Percentiles rank a stretch among this genome's conserved stretches.
phyloP scores from a whole-genome alignment of 2,113 vertebrate genomes.

The Tragelaphus imberbis region DNA sequence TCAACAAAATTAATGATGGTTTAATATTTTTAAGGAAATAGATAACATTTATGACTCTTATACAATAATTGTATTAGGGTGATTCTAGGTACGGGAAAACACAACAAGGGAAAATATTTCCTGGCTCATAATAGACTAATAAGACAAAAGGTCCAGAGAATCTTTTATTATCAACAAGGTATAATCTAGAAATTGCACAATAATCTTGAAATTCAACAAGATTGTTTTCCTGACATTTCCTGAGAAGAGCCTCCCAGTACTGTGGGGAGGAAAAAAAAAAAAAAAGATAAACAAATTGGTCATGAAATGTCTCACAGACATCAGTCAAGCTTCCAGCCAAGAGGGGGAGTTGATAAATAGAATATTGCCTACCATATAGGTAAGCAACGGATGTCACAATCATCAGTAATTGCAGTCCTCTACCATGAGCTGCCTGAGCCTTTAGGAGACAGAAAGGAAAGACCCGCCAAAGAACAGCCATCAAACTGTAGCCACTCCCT shows the following conservation, averaged over 20 bases:
- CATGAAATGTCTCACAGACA: background rate
- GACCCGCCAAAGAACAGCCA: background rate
- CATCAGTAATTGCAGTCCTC: background rate
- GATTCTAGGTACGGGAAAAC: background rate
- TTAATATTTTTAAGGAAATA: background rate
- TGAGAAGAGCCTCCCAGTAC: background rate
- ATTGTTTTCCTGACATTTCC: background rate
- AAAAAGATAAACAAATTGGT: background rate
- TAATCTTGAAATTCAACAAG: background rate
- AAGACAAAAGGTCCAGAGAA: background rate
- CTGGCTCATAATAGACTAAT: background rate
- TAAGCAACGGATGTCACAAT: background rate
- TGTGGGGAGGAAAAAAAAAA: rapidly evolving
- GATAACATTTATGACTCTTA: background rate
- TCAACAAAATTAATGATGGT: background rate
- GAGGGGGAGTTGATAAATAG: background rate
- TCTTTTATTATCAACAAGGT: background rate
- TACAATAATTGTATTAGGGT: background rate
- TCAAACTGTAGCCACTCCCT: background rate
- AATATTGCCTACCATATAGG: background rate
- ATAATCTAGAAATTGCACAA: background rate
- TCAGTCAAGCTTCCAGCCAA: background rate
- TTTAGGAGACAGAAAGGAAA: background rate
- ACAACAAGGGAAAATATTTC: background rate
- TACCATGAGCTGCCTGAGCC: background rate